Evolutionary conservation across 2,113 vertebrate genomes (phyloP).

Genomic region (Tychaedon coryphoeus): DNA sequence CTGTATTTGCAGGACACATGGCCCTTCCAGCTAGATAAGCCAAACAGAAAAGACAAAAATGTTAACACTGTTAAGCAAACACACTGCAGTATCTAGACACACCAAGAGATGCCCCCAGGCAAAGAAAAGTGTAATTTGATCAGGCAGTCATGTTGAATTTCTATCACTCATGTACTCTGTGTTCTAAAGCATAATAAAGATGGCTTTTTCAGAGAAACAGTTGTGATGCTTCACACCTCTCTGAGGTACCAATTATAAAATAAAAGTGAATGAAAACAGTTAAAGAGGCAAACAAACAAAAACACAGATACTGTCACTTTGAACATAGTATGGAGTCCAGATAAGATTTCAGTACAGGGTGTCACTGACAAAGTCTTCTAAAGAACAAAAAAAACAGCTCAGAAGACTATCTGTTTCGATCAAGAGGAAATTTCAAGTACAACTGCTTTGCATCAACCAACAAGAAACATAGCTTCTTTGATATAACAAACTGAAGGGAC

Average conservation of each 20-base stretch:
- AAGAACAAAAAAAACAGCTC: neutral
- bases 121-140: neutral
- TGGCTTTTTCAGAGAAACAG: neutral
- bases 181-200: neutral
- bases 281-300: neutral
- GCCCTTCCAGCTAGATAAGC: constrained; percentile 86
- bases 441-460: neutral
- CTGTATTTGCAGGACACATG: constrained; percentile 94
- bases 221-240: neutral
- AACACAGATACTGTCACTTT: neutral
- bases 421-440: neutral
- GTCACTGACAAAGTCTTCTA: neutral
- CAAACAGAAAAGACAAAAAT: constrained; percentile 28
- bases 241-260: neutral
- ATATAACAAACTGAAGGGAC: neutral
- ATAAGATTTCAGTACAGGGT: neutral
- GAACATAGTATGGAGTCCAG: neutral
- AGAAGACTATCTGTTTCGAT: neutral
- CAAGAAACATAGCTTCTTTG: neutral
- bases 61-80: neutral
- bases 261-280: neutral
- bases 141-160: neutral
- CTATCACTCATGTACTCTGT: neutral
- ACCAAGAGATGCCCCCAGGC: neutral
- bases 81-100: neutral